Evolutionary conservation across 35 echinoderm and acorn worm genomes (phyloP).

Genomic region (Nesometra sesokonis): DNA sequence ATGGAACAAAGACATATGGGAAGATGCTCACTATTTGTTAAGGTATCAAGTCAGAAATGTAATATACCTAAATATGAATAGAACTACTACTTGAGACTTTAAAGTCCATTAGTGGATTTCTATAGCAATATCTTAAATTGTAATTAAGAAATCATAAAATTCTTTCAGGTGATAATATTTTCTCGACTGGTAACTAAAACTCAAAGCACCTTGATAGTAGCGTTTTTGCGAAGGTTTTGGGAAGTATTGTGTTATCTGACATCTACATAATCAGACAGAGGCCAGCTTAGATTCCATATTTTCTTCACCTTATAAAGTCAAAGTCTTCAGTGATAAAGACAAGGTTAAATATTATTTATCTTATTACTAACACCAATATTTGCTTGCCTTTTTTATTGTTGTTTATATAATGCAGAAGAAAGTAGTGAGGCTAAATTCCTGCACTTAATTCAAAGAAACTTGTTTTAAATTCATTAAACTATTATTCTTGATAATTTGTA

Average conservation of each 20-base stretch:
- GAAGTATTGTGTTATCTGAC: background rate
- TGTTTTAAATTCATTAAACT: too few relatives aligned
- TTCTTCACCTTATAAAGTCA: too few relatives aligned
- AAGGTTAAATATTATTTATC: too few relatives aligned
- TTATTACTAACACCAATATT: too few relatives aligned
- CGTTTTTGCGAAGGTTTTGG: too few relatives aligned
- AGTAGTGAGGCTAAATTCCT: too few relatives aligned
- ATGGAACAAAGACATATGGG: background rate
- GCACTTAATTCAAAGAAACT: too few relatives aligned
- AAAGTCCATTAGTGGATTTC: background rate
- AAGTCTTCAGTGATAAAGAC: too few relatives aligned
- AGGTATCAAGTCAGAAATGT: background rate
- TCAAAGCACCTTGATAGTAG: background rate
- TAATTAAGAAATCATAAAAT: background rate
- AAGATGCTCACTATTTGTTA: background rate
- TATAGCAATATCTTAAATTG: background rate
- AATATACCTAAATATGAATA: background rate
- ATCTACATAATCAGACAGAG: background rate
- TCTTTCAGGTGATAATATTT: background rate
- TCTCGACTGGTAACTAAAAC: background rate
- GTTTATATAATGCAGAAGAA: too few relatives aligned
- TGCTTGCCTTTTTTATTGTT: too few relatives aligned
- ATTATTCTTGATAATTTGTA: too few relatives aligned
- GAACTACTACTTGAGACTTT: background rate
- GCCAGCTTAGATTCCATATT: background rate